Evolutionary conservation across 2,888 invertebrate species (phyloP).

Genomic region (Limnephilus rhombicus): DNA sequence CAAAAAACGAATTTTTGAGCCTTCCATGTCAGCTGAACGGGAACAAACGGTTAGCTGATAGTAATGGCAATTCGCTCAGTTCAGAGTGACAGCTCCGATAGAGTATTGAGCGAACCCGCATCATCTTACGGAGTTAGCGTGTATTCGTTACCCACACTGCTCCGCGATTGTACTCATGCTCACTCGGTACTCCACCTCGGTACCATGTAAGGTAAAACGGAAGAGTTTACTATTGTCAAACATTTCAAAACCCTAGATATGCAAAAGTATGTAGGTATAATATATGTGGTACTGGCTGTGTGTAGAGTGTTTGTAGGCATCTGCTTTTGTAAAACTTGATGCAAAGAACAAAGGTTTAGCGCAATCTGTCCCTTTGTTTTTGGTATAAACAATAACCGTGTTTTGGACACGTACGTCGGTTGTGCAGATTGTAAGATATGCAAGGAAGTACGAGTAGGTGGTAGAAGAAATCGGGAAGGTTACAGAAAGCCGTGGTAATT

Average conservation of each 20-base stretch:
- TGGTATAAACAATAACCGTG: background rate
- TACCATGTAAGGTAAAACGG: background rate
- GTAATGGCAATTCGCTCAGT: background rate
- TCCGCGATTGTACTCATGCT: background rate
- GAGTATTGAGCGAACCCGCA: slow-evolving; percentile 61
- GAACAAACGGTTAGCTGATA: slow-evolving; percentile 19
- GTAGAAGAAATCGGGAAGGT: background rate
- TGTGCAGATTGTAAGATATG: background rate
- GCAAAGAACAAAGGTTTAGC: background rate
- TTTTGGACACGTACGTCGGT: background rate
- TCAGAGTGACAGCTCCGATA: slow-evolving; percentile 35
- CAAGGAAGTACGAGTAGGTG: background rate
- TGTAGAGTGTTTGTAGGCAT: background rate
- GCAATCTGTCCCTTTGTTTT: background rate
- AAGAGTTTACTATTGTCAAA: background rate
- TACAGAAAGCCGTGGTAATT: background rate
- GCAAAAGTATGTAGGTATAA: background rate
- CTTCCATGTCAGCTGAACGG: slow-evolving; percentile 12
- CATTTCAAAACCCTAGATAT: background rate
- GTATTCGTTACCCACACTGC: slow-evolving; percentile 20
- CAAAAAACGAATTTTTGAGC: background rate
- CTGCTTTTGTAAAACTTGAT: background rate
- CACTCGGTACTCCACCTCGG: background rate
- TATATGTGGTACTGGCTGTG: background rate
- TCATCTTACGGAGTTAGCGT: slow-evolving; percentile 30